phyloP scores from a whole-genome alignment of 2,888 invertebrate species.

The Caenorhabditis afra region DNA sequence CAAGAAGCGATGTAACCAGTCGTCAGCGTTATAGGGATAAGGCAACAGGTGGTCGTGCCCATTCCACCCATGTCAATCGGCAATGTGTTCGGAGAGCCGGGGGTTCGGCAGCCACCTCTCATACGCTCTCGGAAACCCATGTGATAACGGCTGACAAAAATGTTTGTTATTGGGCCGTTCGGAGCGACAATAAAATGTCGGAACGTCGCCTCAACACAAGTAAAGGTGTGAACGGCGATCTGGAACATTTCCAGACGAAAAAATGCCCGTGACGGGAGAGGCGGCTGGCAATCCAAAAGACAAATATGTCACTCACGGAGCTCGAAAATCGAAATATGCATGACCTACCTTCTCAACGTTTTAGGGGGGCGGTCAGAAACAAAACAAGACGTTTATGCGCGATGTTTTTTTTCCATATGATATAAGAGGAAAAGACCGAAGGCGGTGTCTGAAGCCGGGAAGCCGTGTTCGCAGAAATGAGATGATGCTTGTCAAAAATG shows the following conservation, averaged over 20 bases:
- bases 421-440: conserved; percentile 28
- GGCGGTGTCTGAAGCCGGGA: conserved; percentile 30
- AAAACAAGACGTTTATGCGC: conserved; percentile 53
- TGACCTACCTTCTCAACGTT: conserved; percentile 49
- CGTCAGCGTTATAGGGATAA: conserved; percentile 38
- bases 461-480: conserved; percentile 55
- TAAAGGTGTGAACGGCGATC: neutral
- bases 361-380: conserved; percentile 39
- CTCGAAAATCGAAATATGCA: conserved; percentile 55
- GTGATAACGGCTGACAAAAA: conserved; percentile 45
- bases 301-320: conserved; percentile 55
- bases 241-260: conserved; percentile 32
- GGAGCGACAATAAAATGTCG: too few species aligned
- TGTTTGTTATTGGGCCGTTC: conserved; percentile 40
- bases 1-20: conserved; percentile 46
- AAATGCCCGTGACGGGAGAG: conserved; percentile 4
- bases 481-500: conserved; percentile 55
- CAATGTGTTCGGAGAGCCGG: conserved; percentile 44
- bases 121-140: too few species aligned
- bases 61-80: conserved; percentile 37
- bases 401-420: conserved; percentile 33
- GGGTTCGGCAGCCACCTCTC: neutral
- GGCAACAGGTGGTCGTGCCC: conserved; percentile 45
- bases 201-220: too few species aligned
- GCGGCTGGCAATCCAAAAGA: conserved; percentile 33